A percentile compares a stretch with the other conserved stretches of the same genome.
Evolutionary conservation across 2,888 invertebrate species (phyloP).

Genomic region (Sycophila texana): DNA sequence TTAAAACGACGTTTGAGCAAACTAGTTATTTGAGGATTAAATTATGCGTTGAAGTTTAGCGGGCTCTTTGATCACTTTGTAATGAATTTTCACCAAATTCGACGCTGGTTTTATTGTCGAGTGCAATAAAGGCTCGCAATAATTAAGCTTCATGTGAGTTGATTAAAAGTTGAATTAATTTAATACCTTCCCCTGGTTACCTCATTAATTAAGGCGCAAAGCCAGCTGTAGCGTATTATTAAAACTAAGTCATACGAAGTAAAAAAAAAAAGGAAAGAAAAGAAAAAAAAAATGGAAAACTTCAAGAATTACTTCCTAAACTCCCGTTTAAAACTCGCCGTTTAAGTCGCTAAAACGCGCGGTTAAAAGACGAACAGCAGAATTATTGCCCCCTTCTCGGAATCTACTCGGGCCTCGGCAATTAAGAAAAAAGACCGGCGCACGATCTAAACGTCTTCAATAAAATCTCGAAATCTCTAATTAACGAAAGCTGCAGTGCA

Average conservation of each 20-base stretch:
- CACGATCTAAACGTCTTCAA: not conserved
- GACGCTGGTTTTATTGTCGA: too few relatives aligned
- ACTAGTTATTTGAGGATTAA: not conserved
- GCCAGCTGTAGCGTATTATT: too few relatives aligned
- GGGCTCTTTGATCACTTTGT: not conserved
- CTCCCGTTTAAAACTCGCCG: not conserved
- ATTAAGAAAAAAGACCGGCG: too few relatives aligned
- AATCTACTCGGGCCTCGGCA: too few relatives aligned
- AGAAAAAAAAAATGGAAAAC: too few relatives aligned
- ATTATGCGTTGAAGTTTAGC: not conserved
- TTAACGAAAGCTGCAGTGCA: conserved; percentile 13
- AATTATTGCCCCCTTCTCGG: too few relatives aligned
- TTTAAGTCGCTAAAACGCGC: not conserved
- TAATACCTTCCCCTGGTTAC: too few relatives aligned
- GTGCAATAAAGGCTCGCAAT: too few relatives aligned
- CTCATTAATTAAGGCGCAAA: too few relatives aligned
- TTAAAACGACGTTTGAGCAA: conserved; percentile 16
- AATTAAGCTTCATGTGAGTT: not conserved
- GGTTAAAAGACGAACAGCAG: too few relatives aligned
- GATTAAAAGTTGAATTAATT: conserved; percentile 8
- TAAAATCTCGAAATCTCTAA: conserved; percentile 16
- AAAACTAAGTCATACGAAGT: too few relatives aligned
- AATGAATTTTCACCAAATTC: not conserved
- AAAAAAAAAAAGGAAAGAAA: too few relatives aligned
- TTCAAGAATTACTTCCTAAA: not conserved